Evolutionary conservation across 1,140 invertebrate genomes (phyloP).

Genomic region (Bombus pyrosoma): DNA sequence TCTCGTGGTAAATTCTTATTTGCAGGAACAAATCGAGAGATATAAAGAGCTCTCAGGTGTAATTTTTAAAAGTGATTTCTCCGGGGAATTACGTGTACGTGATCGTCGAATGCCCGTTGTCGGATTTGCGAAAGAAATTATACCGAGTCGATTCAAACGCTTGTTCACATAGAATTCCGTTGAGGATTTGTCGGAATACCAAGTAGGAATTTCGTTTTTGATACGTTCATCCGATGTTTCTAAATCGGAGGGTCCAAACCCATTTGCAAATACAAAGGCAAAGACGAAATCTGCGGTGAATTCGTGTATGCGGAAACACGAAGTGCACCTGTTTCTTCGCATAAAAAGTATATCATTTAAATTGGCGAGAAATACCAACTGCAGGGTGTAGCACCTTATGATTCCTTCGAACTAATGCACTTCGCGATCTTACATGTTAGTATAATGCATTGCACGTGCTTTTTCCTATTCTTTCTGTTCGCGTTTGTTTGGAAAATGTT

Average conservation of each 20-base stretch:
- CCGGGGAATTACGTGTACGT: not conserved
- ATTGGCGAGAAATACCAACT: not conserved
- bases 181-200: not conserved
- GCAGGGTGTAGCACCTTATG: not conserved
- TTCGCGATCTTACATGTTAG: not conserved
- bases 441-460: not conserved
- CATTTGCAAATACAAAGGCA: not conserved
- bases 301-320: not conserved
- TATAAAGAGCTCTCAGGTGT: conserved; percentile 8
- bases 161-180: not conserved
- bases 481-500: not conserved
- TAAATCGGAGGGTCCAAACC: not conserved
- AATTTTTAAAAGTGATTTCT: conserved; percentile 41
- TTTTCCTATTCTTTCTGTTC: not conserved
- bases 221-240: not conserved
- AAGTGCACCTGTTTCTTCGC: no score
- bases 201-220: not conserved
- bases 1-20: not conserved
- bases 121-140: conserved; percentile 22
- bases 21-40: not conserved
- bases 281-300: not conserved
- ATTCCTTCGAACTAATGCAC: conserved; percentile 4
- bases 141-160: not conserved
- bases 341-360: not conserved
- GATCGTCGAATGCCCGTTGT: not conserved